Base-by-base conservation (phyloP, 2,797 vertebrate genomes). In the Artibeus jamaicensis region DNA sequence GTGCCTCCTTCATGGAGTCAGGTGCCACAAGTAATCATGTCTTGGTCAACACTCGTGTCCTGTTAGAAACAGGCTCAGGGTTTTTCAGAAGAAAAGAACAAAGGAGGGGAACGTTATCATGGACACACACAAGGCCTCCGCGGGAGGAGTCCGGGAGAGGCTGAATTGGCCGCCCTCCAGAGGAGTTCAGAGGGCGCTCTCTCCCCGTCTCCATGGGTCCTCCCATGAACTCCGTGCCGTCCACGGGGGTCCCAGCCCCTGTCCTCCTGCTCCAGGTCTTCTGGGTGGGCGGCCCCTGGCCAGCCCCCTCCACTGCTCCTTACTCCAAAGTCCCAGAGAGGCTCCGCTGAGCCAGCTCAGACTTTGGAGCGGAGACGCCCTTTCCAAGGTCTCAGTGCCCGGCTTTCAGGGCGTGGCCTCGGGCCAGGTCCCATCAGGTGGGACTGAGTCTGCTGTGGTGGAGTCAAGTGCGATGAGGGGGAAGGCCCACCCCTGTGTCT, bases 171-270 rank as follows among this genome's bases (percentile, higher is more conserved):
- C 79, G 18, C 48, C 5, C 24, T 50, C 18, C 53, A 62, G 26
- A 83, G 59, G 34, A 48, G 18, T 37, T 62, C 62, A 53, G 55
- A 42, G 59, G 57, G 34, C 1, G 6, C 6, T 53, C 2, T 71
- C 3, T n/a, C 50, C 48, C 55, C 2, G 10, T 29, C 37, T 55
- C 46, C 34, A 34, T 29, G 32, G 50, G 39, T 65, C 76, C 39
- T 74, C 16, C 24, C 2, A 32, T 14, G 29, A 57, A 59, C 48
- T 15, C 24, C 76, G 46, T 67, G 34, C 34, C 74, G 24, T 22
- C 26, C 9, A 4, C 0, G 2, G 2, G 3, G 7, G 16, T 29
- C 4, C 26, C 8, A 15, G 39, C n/a, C 65, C 84, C 34, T 8
- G 22, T 19, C 32, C 42, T 15, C n/a, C 22, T 83, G 14, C 11